A percentile compares a stretch with the other conserved stretches of the same genome.
These are phyloP conservation scores for Hypotaenidia philippensis DNA, from an alignment of 2,797 vertebrate species.

Conservation along the genomic window DNA sequence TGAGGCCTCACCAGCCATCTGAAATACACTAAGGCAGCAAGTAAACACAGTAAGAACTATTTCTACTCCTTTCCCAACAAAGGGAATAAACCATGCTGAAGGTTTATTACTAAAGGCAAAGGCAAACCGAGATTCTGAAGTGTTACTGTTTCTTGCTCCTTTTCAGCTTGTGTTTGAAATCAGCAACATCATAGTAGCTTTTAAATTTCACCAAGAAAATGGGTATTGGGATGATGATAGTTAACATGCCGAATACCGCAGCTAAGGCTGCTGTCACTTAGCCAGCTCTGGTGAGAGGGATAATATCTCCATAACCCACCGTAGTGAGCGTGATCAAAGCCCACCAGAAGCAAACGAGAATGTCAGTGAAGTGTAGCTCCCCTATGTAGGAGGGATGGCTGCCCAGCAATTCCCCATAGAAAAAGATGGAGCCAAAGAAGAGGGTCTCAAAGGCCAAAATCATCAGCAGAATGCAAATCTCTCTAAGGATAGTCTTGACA, in stretches of 20 bases:
- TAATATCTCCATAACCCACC: constrained; percentile 44
- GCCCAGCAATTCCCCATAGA: constrained; percentile 48
- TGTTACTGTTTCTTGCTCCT: neutral
- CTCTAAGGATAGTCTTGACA: constrained; percentile 41
- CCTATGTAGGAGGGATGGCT: neutral
- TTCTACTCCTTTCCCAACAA: neutral
- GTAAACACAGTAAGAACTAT: neutral
- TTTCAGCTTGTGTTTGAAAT: constrained; percentile 48
- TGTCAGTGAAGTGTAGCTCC: constrained; percentile 21
- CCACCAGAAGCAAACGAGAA: constrained; percentile 62
- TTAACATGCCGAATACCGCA: constrained; percentile 18
- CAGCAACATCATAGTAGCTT: constrained; percentile 42
- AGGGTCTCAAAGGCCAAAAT: constrained; percentile 58
- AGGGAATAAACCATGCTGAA: neutral
- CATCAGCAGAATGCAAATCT: constrained; percentile 60
- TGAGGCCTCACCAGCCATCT: neutral
- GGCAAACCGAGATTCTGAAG: neutral
- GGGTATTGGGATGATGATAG: constrained; percentile 49
- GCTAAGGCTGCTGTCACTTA: constrained; percentile 31
- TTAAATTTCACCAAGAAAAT: constrained; percentile 64
- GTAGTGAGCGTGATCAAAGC: constrained; percentile 63
- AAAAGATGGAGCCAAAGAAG: constrained; percentile 58
- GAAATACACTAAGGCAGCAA: neutral
- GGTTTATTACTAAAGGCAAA: neutral
- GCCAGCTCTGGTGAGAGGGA: neutral